These are phyloP conservation scores for Athene cunicularia DNA, from an alignment of 2,113 vertebrate genomes.

Conservation along the genomic window DNA sequence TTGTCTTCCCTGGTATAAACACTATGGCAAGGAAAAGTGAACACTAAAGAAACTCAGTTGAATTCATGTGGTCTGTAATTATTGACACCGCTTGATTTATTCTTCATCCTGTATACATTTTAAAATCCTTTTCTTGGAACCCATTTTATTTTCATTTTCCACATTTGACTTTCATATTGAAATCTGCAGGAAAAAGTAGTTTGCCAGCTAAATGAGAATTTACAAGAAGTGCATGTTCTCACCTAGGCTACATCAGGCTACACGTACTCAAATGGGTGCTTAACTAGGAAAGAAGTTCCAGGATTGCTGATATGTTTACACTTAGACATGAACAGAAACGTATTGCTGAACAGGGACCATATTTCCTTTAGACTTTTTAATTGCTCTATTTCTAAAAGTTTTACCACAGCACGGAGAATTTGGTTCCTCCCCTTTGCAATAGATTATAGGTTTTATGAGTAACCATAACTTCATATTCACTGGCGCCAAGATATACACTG, in stretches of 20 bases:
- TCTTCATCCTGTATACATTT: neutral
- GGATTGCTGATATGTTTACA: neutral
- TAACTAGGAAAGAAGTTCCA: neutral
- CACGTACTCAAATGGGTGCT: rapidly evolving
- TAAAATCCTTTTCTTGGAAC: neutral
- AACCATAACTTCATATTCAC: conserved; percentile 51
- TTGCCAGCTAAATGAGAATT: neutral
- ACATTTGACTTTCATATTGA: neutral
- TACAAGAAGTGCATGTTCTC: neutral
- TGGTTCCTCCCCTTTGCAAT: neutral
- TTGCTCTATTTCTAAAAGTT: conserved; percentile 19
- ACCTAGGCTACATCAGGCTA: neutral
- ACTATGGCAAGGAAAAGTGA: neutral
- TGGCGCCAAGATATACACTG: conserved; percentile 29
- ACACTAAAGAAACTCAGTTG: neutral
- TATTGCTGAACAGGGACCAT: neutral
- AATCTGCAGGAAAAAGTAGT: neutral
- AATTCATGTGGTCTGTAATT: neutral
- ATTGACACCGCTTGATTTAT: neutral
- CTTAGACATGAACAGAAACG: neutral
- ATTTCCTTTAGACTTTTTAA: conserved; percentile 37
- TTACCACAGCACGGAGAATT: neutral
- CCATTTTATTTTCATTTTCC: neutral
- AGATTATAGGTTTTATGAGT: conserved; percentile 54
- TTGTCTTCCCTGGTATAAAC: neutral